Conservation (phyloP, 2,888 invertebrate species). For the Seladonia tumulorum region DNA sequence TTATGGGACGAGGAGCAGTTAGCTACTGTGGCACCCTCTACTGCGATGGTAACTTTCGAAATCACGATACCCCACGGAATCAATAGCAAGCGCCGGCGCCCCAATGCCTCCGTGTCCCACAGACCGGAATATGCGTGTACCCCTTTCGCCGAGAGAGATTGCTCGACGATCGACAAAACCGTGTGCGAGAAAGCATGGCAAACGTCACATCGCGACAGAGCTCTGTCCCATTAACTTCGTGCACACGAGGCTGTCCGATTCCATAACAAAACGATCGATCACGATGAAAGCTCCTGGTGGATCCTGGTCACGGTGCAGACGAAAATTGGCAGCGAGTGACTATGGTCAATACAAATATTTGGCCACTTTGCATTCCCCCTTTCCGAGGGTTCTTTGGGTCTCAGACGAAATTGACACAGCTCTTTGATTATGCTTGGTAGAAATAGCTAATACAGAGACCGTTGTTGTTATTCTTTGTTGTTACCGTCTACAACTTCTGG, state of each 20-base stretch:
- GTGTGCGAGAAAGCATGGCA: not conserved
- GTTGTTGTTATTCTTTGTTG: not conserved
- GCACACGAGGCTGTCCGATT: not conserved
- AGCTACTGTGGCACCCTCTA: slow-evolving; percentile 82
- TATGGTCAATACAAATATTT: not conserved
- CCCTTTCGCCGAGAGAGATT: slow-evolving; percentile 54
- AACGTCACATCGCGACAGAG: not conserved
- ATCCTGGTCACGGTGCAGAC: not conserved
- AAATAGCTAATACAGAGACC: not conserved
- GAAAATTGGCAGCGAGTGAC: not conserved
- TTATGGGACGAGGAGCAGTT: slow-evolving; percentile 79
- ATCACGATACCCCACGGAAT: slow-evolving; percentile 78
- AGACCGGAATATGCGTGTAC: slow-evolving; percentile 65
- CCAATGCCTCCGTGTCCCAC: slow-evolving; percentile 60
- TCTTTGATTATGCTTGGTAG: not conserved
- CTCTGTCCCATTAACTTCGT: not conserved
- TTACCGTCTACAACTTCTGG: not conserved
- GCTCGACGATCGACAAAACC: slow-evolving; percentile 56
- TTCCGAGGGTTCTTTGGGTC: not conserved
- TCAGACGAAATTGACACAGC: not conserved
- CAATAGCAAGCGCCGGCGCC: slow-evolving; percentile 82
- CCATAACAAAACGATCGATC: not conserved
- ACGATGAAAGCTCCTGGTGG: not conserved
- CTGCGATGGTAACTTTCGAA: slow-evolving; percentile 78
- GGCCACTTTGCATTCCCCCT: not conserved